Percentiles rank a stretch among this genome's conserved stretches.
These are phyloP conservation scores for Sussaba pulchella DNA, from an alignment of 2,888 invertebrate species.

Conservation along the genomic window DNA sequence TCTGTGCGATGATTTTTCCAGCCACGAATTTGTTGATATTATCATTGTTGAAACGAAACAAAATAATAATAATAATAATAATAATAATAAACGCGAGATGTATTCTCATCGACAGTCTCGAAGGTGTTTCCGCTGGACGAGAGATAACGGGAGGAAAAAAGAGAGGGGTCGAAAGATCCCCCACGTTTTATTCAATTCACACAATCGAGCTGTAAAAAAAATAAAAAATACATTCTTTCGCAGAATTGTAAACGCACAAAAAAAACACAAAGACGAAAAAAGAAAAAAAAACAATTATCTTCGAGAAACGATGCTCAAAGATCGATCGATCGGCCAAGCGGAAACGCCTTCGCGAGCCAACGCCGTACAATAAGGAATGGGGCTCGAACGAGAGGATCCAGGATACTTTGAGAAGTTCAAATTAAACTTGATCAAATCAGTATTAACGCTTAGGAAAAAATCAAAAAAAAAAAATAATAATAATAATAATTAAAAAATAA, in stretches of 20 bases:
- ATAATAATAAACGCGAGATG: constrained; percentile 37
- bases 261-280: background rate
- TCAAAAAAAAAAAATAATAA: constrained; percentile 78
- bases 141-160: background rate
- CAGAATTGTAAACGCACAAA: constrained; percentile 54
- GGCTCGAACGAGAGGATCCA: constrained; percentile 56
- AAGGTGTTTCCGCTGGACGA: constrained; percentile 48
- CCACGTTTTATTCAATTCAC: constrained; percentile 18
- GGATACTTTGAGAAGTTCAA: constrained; percentile 70
- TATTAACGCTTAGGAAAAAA: constrained; percentile 73
- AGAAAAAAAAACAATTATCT: no score
- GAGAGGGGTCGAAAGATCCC: background rate
- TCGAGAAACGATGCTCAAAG: constrained; percentile 39
- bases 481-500: no score
- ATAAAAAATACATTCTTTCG: constrained; percentile 13
- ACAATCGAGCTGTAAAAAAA: constrained; percentile 8
- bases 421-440: constrained; percentile 78
- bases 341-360: constrained; percentile 35
- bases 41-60: constrained; percentile 35
- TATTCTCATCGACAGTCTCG: constrained; percentile 44
- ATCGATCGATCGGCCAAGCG: constrained; percentile 39
- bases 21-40: constrained; percentile 38
- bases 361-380: constrained; percentile 59
- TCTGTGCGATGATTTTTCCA: constrained; percentile 40
- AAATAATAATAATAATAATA: no score